Percentiles rank a stretch among this genome's conserved stretches.
Conservation (phyloP, 2,888 invertebrate genomes). For the Noctua janthe region DNA sequence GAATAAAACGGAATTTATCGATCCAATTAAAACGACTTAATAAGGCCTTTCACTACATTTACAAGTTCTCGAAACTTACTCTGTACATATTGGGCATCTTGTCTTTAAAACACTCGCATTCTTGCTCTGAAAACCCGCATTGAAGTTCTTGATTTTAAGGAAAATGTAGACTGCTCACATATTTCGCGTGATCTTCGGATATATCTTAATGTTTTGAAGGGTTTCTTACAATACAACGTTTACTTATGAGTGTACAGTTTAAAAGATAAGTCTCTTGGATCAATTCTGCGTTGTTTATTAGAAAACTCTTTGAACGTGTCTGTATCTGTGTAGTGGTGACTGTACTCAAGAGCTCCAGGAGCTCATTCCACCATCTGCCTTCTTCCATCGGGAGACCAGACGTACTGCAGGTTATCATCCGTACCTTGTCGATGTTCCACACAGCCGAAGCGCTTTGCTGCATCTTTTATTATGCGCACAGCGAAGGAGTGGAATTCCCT, state of each 20-base stretch:
- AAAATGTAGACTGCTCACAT: neutral
- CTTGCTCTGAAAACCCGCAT: slow-evolving; percentile 16
- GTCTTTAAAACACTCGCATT: slow-evolving; percentile 15
- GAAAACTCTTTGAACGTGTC: neutral
- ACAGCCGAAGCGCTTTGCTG: too few species aligned
- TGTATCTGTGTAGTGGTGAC: too few species aligned
- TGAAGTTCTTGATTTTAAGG: neutral
- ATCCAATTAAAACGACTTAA: slow-evolving; percentile 21
- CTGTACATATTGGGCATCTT: slow-evolving; percentile 41
- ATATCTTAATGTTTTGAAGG: neutral
- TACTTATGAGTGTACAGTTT: neutral
- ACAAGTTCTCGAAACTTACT: slow-evolving; percentile 1
- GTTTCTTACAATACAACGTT: neutral
- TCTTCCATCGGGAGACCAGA: too few species aligned
- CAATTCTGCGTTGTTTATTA: too few species aligned
- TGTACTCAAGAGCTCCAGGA: too few species aligned
- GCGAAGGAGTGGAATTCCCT: too few species aligned
- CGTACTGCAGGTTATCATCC: too few species aligned
- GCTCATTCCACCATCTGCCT: too few species aligned
- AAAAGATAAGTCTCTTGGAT: neutral
- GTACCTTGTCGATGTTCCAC: too few species aligned
- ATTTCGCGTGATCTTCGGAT: neutral
- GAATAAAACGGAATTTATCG: neutral
- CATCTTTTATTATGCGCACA: too few species aligned
- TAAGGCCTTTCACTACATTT: slow-evolving; percentile 37